These are phyloP conservation scores for Baronia brevicornis DNA, from an alignment of 2,888 invertebrate species.

Conservation along the genomic window DNA sequence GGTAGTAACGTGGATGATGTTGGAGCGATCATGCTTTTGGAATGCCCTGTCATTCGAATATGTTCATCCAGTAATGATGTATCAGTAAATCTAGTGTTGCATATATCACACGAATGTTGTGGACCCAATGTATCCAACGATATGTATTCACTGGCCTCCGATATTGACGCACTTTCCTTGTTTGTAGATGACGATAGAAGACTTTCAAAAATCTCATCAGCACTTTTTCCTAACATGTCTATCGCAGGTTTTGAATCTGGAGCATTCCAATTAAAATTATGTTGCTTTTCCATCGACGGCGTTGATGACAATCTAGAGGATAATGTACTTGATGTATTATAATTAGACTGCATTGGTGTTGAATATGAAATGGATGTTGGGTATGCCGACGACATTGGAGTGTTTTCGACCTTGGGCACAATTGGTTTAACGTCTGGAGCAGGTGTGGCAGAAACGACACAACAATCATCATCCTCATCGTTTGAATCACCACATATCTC, in stretches of 20 bases:
- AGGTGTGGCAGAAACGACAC: slow-evolving; percentile 64
- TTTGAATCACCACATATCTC: slow-evolving; percentile 69
- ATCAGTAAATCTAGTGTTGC: slow-evolving; percentile 76
- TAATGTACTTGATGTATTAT: slow-evolving; percentile 22
- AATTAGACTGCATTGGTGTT: slow-evolving; percentile 25
- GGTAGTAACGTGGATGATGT: slow-evolving; percentile 49
- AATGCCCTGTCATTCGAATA: slow-evolving; percentile 72
- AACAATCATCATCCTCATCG: slow-evolving; percentile 68
- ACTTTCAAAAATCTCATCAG: slow-evolving; percentile 67
- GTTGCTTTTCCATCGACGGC: slow-evolving; percentile 58
- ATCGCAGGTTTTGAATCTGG: slow-evolving; percentile 61
- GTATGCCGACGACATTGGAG: slow-evolving; percentile 34
- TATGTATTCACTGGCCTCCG: slow-evolving; percentile 77
- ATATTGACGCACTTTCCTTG: slow-evolving; percentile 48
- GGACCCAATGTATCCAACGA: slow-evolving; percentile 78
- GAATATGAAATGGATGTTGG: slow-evolving; percentile 36
- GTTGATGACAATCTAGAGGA: slow-evolving; percentile 31
- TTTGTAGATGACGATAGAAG: slow-evolving; percentile 54
- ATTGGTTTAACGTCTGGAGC: slow-evolving; percentile 60
- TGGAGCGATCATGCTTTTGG: slow-evolving; percentile 50
- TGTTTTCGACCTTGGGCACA: slow-evolving; percentile 51
- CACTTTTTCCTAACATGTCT: slow-evolving; percentile 60
- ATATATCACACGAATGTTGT: slow-evolving; percentile 76
- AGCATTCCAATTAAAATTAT: slow-evolving; percentile 67
- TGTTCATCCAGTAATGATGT: slow-evolving; percentile 72